Evolutionary conservation across 2,113 vertebrate genomes (phyloP).

Genomic region (Spheniscus mendiculus): DNA sequence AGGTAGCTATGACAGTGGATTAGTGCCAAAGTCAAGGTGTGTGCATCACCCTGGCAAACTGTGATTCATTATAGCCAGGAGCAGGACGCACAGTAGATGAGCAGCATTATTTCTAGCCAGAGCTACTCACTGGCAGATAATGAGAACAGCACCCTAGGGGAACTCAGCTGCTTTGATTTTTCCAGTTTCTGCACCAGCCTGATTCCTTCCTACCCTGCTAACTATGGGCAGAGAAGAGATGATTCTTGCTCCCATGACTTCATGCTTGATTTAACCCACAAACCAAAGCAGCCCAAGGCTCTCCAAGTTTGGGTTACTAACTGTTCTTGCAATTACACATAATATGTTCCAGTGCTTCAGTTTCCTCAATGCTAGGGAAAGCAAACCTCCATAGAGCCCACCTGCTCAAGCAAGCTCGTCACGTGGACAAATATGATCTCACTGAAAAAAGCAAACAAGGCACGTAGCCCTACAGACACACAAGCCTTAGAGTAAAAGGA

Average conservation of each 20-base stretch:
- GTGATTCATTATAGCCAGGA: constrained; percentile 30
- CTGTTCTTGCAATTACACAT: neutral
- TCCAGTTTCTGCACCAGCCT: constrained; percentile 14
- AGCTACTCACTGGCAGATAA: constrained; percentile 26
- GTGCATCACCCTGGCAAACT: constrained; percentile 8
- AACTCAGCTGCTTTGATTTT: constrained; percentile 32
- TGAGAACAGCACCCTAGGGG: constrained; percentile 31
- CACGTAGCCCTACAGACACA: neutral
- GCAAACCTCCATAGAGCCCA: neutral
- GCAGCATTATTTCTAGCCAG: constrained; percentile 13
- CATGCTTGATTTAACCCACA: constrained; percentile 29
- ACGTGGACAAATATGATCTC: neutral
- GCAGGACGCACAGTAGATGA: neutral
- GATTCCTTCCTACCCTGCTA: neutral
- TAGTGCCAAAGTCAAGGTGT: constrained; percentile 32
- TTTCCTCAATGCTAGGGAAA: neutral
- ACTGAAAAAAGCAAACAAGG: neutral
- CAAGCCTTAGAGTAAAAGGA: neutral
- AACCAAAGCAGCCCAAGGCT: neutral
- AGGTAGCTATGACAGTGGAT: neutral
- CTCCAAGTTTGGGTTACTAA: constrained; percentile 14
- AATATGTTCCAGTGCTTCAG: neutral
- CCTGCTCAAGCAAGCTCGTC: neutral
- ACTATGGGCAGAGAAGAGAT: neutral
- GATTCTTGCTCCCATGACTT: constrained; percentile 18